These are phyloP conservation scores for Stercorarius parasiticus DNA, from an alignment of 2,113 vertebrate species.

Conservation along the genomic window DNA sequence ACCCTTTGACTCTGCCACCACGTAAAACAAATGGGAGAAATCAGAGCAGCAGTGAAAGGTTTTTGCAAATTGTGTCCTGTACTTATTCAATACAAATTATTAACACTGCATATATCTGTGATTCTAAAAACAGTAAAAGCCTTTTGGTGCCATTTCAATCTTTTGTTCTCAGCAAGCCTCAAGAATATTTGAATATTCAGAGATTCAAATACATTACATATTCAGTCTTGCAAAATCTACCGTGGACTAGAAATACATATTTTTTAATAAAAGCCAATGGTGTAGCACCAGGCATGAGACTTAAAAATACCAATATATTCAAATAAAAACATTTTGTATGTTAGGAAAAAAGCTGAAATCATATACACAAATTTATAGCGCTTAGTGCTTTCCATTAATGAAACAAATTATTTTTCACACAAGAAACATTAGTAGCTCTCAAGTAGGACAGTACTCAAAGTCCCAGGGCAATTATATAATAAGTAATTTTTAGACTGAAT, in stretches of 20 bases:
- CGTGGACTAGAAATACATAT: not conserved
- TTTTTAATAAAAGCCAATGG: not conserved
- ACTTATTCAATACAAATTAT: not conserved
- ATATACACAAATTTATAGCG: not conserved
- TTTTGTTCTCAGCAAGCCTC: not conserved
- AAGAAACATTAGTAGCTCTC: not conserved
- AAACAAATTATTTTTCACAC: not conserved
- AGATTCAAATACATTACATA: not conserved
- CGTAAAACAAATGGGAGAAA: not conserved
- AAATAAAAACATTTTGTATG: not conserved
- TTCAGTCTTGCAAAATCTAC: not conserved
- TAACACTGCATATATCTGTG: not conserved
- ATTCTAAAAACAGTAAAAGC: not conserved
- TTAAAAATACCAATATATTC: not conserved
- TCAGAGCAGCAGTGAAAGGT: not conserved
- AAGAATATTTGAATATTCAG: not conserved
- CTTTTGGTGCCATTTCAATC: not conserved
- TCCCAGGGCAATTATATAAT: not conserved
- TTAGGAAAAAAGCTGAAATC: not conserved
- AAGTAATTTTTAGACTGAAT: not conserved
- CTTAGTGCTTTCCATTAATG: not conserved
- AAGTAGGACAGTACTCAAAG: not conserved
- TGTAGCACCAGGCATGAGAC: not conserved
- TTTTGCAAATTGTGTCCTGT: not conserved
- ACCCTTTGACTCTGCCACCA: not conserved